phyloP scores from a whole-genome alignment of 2,113 vertebrate species.

The Cariama cristata region DNA sequence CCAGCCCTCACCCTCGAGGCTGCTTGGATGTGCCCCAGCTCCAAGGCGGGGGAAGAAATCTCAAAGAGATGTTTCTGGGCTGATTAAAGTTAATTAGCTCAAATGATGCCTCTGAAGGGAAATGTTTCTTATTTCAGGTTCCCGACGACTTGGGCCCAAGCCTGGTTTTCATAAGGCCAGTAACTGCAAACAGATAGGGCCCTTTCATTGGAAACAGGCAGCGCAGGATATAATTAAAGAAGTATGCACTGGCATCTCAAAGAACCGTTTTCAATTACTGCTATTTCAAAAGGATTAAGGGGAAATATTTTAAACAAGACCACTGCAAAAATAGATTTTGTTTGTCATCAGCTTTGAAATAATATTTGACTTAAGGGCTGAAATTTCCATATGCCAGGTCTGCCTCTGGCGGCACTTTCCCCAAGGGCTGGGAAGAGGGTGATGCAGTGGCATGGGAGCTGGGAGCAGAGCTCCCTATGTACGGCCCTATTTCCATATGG shows the following conservation, averaged over 20 bases:
- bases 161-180: slow-evolving; percentile 78
- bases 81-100: slow-evolving; percentile 78
- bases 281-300: slow-evolving; percentile 75
- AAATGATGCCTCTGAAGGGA: slow-evolving; percentile 76
- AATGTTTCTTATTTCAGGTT: slow-evolving; percentile 74
- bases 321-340: slow-evolving; percentile 81
- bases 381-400: slow-evolving; percentile 70
- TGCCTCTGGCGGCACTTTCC: slow-evolving; percentile 7
- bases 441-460: slow-evolving; percentile 3
- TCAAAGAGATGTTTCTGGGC: slow-evolving; percentile 60
- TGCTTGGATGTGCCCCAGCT: not conserved
- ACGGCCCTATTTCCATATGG: not conserved
- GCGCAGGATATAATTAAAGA: slow-evolving; percentile 76
- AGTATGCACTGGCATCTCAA: slow-evolving; percentile 71
- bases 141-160: slow-evolving; percentile 71
- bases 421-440: slow-evolving; percentile 29
- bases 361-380: slow-evolving; percentile 75
- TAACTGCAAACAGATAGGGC: slow-evolving; percentile 78
- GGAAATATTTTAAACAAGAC: slow-evolving; percentile 79
- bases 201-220: slow-evolving; percentile 78
- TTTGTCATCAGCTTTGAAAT: slow-evolving; percentile 81
- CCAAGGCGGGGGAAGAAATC: slow-evolving; percentile 55
- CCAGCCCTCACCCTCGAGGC: not conserved
- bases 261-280: slow-evolving; percentile 79
- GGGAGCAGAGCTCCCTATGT: not conserved